Conservation (phyloP, 2,888 invertebrate genomes). For the Hymenopus coronatus region DNA sequence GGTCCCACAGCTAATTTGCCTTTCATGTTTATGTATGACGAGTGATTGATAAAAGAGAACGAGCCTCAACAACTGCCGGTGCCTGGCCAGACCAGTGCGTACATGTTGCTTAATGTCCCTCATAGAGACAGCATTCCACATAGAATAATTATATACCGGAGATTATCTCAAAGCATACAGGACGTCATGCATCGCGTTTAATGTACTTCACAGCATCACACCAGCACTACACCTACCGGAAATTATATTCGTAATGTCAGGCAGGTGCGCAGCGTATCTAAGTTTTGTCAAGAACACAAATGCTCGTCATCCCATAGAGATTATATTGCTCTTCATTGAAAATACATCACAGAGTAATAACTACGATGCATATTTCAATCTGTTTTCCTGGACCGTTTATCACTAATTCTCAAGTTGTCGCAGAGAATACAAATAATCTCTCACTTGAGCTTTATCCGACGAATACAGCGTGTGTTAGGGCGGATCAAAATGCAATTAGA, state of each 20-base stretch:
- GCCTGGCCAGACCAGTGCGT: background rate
- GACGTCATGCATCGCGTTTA: background rate
- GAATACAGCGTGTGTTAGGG: too few relatives aligned
- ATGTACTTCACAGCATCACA: background rate
- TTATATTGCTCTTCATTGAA: too few relatives aligned
- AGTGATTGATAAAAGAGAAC: slow-evolving; percentile 31
- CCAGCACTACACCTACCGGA: background rate
- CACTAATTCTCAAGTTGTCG: too few relatives aligned
- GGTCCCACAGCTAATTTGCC: slow-evolving; percentile 29
- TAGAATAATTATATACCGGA: background rate
- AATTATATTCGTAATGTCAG: background rate
- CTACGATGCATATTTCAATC: too few relatives aligned
- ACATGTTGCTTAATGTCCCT: background rate
- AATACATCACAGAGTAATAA: too few relatives aligned
- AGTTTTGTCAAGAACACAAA: background rate
- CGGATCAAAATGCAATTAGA: too few relatives aligned
- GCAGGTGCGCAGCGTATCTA: background rate
- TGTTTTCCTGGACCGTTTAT: too few relatives aligned
- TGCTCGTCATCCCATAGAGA: background rate
- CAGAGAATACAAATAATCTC: too few relatives aligned
- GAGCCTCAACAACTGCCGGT: background rate
- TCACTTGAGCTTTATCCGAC: too few relatives aligned
- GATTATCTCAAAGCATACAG: background rate
- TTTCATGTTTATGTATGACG: slow-evolving; percentile 32
- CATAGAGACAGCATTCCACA: background rate